Evolutionary conservation across 2,797 vertebrate species (phyloP), one percentile per base, ranked within the genome.

Genomic region (Nothura maculosa): DNA sequence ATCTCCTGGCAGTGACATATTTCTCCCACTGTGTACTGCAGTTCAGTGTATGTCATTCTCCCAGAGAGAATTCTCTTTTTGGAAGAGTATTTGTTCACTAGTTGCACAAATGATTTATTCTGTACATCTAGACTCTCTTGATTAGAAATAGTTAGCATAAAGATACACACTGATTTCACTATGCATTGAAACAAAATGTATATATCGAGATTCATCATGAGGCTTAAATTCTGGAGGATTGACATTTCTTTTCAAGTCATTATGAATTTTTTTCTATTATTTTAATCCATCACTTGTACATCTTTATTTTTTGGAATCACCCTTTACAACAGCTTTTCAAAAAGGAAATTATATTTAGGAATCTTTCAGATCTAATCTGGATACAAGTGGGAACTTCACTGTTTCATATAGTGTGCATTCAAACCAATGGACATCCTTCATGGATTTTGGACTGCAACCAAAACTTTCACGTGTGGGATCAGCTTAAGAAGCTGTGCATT

Each of bases 1-100:
- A 27, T 54, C 60, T 85, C 11, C 70, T 68, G 24, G 7, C 18
- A 73, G 30, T 24, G 25, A 63, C 4, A 76, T 3, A 54, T 73
- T 62, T 72, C 45, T 73, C 30, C 27, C 64, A 58, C 3, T 36
- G 19, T 30, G 10, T 58, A 58, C 47, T 25, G 50, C 3, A 3
- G 4, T 42, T 25, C 18, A 36, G 18, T 36, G 18, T 17, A 67
- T 34, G 6, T 27, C 10, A 17, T 52, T 85, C 4, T 40, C 36
- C 30, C 42, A 60, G 21, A 0, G 14, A 1, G 0, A 18, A 38
- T 14, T 43, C 10, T 21, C 24, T 3, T 4, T 42, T 18, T 84
- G 15, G 3, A 81, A 30, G 17, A 76, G 19, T 58, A 58, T n/a
- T 81, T 63, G 7, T 25, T 25, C 12, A 43, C 43, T 47, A 7